These are phyloP conservation scores for Apodemia hepburni DNA, from an alignment of 2,888 invertebrate genomes.

Conservation along the genomic window DNA sequence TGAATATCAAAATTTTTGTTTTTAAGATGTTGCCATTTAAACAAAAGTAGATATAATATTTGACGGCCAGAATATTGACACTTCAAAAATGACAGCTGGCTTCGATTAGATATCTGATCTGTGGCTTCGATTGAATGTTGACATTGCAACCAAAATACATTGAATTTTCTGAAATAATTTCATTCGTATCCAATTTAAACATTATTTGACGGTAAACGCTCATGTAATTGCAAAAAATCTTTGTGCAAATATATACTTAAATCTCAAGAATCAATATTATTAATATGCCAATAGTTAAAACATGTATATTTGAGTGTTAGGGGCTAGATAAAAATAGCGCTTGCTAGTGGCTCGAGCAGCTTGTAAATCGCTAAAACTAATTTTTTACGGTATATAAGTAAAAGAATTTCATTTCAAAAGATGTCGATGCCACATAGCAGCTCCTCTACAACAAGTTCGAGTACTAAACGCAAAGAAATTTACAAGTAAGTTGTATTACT, in stretches of 20 bases:
- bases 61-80: no score
- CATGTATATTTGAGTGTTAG: not conserved
- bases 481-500: slow-evolving; percentile 59
- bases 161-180: not conserved
- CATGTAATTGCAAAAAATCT: slow-evolving; percentile 1
- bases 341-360: slow-evolving; percentile 12
- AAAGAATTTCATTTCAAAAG: slow-evolving; percentile 21
- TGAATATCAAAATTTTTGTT: no score
- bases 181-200: not conserved
- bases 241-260: not conserved
- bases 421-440: slow-evolving; percentile 79
- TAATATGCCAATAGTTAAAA: not conserved
- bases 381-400: slow-evolving; percentile 12
- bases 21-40: no score
- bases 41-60: not conserved
- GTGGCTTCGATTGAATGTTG: not conserved
- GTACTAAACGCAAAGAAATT: slow-evolving; percentile 76
- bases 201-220: not conserved
- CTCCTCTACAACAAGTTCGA: slow-evolving; percentile 69
- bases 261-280: not conserved
- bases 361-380: slow-evolving; percentile 17
- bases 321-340: slow-evolving; percentile 7
- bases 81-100: not conserved
- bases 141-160: not conserved
- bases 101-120: not conserved